Base-by-base conservation (phyloP, 2,113 vertebrate genomes). In the Thamnophis sirtalis region DNA sequence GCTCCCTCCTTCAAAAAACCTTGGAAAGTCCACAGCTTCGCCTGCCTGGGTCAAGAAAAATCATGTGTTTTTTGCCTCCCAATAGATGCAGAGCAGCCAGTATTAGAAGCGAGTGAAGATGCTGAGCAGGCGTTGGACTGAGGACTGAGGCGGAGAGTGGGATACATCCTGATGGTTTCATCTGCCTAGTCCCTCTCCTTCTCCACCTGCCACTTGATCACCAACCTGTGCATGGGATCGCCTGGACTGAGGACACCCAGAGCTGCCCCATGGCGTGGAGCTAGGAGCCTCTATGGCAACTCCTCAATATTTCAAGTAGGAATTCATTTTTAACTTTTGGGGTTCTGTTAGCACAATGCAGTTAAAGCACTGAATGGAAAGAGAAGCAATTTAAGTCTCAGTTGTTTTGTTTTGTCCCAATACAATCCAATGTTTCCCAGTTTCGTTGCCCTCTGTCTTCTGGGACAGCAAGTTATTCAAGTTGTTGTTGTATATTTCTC, bases 281-380 rank as follows among this genome's bases (percentile, higher is more conserved):
- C 68, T 38, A 19, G 33, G 33, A 80, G 33, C 73, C 33, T 22
- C 33, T 43, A 3, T 43, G 73, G 73, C 7, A 21, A 33, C 7
- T 21, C 73, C 38, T 38, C 73, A 43, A 9, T 17, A 22, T 38
- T 80, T 80, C 9, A 80, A 80, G 33, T 21, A 43, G 8, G 73
- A 87, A 28, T 49, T 51, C n/a, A 28, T 87, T 93, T 91, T 19
- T 6, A 58, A 38, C 22, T 38, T 93, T 93, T 54, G 92, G 33
- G 92, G 92, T 24, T 87, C 5, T 26, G 9, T 84, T 80, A 56
- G 51, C 53, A 89, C 3, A 4, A 38, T 7, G 26, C 54, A 50
- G 43, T 24, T n/a, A 49, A 88, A 92, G 13, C 3, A 1, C 4
- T 56, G 51, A 19, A 50, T n/a, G 17, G 7, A 56, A 84, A 92